Base-by-base conservation (phyloP, 2,888 invertebrate genomes). In the Galerucella calmariensis region DNA sequence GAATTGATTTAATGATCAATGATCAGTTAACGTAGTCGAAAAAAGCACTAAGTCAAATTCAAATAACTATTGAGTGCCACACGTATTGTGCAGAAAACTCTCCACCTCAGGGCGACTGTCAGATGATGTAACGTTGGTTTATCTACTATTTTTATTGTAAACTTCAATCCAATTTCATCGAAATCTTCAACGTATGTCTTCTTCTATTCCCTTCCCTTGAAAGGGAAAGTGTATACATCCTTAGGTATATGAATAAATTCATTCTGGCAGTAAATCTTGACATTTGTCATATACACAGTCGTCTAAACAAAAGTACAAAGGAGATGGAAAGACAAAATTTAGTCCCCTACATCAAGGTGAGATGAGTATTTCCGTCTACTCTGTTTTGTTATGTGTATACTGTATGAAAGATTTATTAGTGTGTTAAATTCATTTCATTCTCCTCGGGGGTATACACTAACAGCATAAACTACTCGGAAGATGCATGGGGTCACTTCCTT, bases 281-380 rank as follows among this genome's bases (percentile, higher is more conserved):
- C 77, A 79, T 81, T 79, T 79, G 81, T 81, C 81, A 79, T 79
- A 78, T 79, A 78, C 81, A 76, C 76, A 79, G 80, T 79, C 81
- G 79, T 81, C 80, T 78, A 80, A 80, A 81, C 82, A 81, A 82
- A 82, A 82, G 80, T 82, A 80, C 73, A 78, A 79, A 77, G 67
- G 79, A 78, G 71, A 46, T 46, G 46, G 12, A 65, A 46, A 71
- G 71, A 65, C 53, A 58, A 44, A 24, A 56, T 51, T 35, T 62
- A 65, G 66, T 48, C 48, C 75, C 78, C 79, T 82, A 81, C 80
- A 82, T 82, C 81, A 82, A 82, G 78, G 75, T 76, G 77, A 82
- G 79, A 73, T 76, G 77, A 75, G 78, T 78, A 80, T 81, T 81
- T 71, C 74, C 73, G 73, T 73, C 73, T 73, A 69, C 73, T 41